Evolutionary conservation across 2,797 vertebrate species (phyloP), one percentile per base, ranked within the genome.

Genomic region (Lithobates pipiens): DNA sequence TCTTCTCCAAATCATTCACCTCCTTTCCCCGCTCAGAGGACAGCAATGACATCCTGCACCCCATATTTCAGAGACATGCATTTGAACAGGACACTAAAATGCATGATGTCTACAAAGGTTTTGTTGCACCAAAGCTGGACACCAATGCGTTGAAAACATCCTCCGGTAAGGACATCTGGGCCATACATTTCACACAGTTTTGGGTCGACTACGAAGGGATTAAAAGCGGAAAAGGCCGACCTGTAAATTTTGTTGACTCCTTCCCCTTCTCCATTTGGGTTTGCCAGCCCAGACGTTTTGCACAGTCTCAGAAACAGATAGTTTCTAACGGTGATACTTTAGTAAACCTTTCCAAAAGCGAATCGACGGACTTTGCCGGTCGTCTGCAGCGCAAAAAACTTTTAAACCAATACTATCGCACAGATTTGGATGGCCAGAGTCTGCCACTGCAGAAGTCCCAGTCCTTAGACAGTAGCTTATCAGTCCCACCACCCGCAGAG

Each of bases 161-260:
- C 23, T 96, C 98, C 27, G 97, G 96, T 86, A 92, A 93, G 0
- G 98, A 99, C 93, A 93, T 99, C 85, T 99, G 98, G 98, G 95
- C 97, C 0, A 77, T 99, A 81, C 96, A 98, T 91, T 99, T 98
- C 89, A 95, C 98, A 42, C 98, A 99, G 88, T 99, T 99, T 92
- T 99, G 98, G 98, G 94, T 98, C 88, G 98, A 99, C 93, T 99
- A 96, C 0, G 98, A 99, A 92, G 96, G 97, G 83, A 95, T 91
- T 0, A 96, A 93, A 34, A 96, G 95, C 42, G 96, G 96, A 15
- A 97, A 96, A 84, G 97, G 97, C 10, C 92, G 98, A 4, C 98
- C 98, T 0, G 15, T 99, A 89, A 96, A 93, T 71, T 99, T 98
- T 71, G 95, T 99, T 68, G 98, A 99, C 89, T 96, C 98, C 13